Conservation (phyloP, 1,140 invertebrate species). For the Stegodyphus mimosarum region DNA sequence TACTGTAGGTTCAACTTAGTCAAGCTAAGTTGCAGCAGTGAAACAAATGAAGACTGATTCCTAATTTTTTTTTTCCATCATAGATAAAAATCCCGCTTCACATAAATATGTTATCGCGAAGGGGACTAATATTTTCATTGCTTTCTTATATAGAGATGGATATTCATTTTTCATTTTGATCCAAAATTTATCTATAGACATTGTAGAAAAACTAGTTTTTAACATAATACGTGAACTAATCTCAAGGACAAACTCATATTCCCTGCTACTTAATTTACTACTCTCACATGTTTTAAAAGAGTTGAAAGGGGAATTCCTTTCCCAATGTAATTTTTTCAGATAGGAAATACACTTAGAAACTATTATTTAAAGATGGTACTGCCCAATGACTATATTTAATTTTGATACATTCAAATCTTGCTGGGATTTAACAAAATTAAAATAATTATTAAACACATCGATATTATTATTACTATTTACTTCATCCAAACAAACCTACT, state of each 20-base stretch:
- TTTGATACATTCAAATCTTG: too few relatives aligned
- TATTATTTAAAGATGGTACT: too few relatives aligned
- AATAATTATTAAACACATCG: too few relatives aligned
- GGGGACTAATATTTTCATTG: constrained; percentile 4
- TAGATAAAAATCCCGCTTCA: background rate
- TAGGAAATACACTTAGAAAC: too few relatives aligned
- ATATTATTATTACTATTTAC: too few relatives aligned
- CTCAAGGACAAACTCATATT: constrained; percentile 2
- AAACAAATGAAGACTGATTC: background rate
- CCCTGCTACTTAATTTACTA: too few relatives aligned
- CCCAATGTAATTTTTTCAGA: too few relatives aligned
- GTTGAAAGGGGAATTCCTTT: too few relatives aligned
- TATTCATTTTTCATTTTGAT: constrained; percentile 17
- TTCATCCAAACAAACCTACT: too few relatives aligned
- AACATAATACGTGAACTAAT: constrained; percentile 29
- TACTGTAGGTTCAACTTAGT: constrained; percentile 16
- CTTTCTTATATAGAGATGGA: constrained; percentile 17
- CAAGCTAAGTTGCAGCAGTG: background rate
- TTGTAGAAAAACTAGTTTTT: constrained; percentile 6
- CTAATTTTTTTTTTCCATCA: constrained; percentile 8
- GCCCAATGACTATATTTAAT: too few relatives aligned
- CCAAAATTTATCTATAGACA: constrained; percentile 23
- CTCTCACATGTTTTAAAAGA: too few relatives aligned
- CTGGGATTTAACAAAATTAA: too few relatives aligned
- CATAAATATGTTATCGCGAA: background rate